A percentile compares a stretch with the other conserved stretches of the same genome.
These are phyloP conservation scores for Philopedon plagiatum DNA, from an alignment of 2,888 invertebrate species.

Conservation along the genomic window DNA sequence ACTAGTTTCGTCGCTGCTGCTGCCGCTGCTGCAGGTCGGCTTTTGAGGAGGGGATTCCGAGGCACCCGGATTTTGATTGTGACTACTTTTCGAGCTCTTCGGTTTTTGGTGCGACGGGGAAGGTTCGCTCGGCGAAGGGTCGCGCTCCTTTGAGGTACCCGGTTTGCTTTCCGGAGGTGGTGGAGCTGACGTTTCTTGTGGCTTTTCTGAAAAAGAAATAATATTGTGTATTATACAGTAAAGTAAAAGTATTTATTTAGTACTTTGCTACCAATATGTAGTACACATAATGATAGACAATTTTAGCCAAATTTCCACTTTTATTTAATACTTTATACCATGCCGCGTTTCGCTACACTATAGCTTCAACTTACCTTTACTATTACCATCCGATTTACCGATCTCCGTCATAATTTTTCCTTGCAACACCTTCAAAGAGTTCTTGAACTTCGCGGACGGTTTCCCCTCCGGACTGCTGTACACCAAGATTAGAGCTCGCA, in stretches of 20 bases:
- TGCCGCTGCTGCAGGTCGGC: slow-evolving; percentile 54
- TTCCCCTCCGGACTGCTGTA: slow-evolving; percentile 69
- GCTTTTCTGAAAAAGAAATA: slow-evolving; percentile 46
- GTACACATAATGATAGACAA: too few relatives aligned
- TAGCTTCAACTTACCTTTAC: slow-evolving; percentile 1
- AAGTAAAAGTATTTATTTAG: too few relatives aligned
- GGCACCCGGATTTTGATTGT: slow-evolving; percentile 50
- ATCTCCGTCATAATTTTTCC: slow-evolving; percentile 63
- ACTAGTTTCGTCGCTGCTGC: too few relatives aligned
- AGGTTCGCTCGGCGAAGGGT: slow-evolving; percentile 22
- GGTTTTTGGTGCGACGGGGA: slow-evolving; percentile 41
- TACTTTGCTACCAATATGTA: too few relatives aligned
- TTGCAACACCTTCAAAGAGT: slow-evolving; percentile 64
- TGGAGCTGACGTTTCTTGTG: slow-evolving; percentile 48
- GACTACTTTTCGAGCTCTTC: slow-evolving; percentile 26
- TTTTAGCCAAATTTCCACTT: too few relatives aligned
- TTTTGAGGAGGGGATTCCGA: slow-evolving; percentile 35
- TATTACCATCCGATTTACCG: slow-evolving; percentile 49
- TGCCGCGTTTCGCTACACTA: too few relatives aligned
- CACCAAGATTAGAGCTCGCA: slow-evolving; percentile 73
- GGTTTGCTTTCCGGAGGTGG: slow-evolving; percentile 51
- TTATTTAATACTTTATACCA: background rate
- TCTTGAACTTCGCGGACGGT: slow-evolving; percentile 62
- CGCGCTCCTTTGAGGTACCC: slow-evolving; percentile 61
- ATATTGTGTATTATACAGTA: too few relatives aligned